A percentile compares a stretch with the other conserved stretches of the same genome.
Conservation (phyloP, 2,113 vertebrate species). For the Seriola quinqueradiata region DNA sequence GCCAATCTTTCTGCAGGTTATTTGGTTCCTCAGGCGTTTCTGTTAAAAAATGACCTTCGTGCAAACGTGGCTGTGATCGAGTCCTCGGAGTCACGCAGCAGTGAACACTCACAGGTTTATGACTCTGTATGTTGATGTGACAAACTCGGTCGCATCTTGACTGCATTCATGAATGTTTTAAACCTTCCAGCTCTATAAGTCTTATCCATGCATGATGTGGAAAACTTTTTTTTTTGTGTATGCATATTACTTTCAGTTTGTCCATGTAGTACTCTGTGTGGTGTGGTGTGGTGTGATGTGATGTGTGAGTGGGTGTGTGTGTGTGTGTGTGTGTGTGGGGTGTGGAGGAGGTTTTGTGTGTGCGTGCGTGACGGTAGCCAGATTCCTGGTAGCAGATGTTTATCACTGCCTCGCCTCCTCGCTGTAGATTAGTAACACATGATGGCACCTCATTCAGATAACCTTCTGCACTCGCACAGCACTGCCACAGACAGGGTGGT, state of each 20-base stretch:
- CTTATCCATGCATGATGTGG: slow-evolving; percentile 28
- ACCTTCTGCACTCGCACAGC: slow-evolving; percentile 54
- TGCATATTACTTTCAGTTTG: slow-evolving; percentile 22
- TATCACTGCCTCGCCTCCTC: slow-evolving; percentile 63
- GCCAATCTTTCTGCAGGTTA: neutral
- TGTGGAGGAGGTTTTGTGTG: neutral
- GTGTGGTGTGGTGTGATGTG: neutral
- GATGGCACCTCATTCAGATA: slow-evolving; percentile 71
- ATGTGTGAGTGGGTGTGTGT: neutral
- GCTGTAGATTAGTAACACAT: slow-evolving; percentile 77
- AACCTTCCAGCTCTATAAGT: slow-evolving; percentile 27
- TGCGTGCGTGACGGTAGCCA: slow-evolving; percentile 20
- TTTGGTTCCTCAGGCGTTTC: neutral
- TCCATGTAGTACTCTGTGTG: slow-evolving; percentile 17
- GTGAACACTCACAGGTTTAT: slow-evolving; percentile 12
- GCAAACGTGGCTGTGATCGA: neutral
- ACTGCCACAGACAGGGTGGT: slow-evolving; percentile 43
- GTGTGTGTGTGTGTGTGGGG: neutral
- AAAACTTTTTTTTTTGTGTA: neutral
- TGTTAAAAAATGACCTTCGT: slow-evolving; percentile 18
- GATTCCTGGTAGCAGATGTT: slow-evolving; percentile 64
- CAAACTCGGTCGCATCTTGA: slow-evolving; percentile 12
- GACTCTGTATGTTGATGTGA: slow-evolving; percentile 25
- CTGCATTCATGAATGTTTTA: slow-evolving; percentile 42
- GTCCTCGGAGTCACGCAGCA: neutral